Evolutionary conservation across 2,797 vertebrate genomes (phyloP), one percentile per base, ranked within the genome.

Genomic region (Poeciliopsis presidionis): DNA sequence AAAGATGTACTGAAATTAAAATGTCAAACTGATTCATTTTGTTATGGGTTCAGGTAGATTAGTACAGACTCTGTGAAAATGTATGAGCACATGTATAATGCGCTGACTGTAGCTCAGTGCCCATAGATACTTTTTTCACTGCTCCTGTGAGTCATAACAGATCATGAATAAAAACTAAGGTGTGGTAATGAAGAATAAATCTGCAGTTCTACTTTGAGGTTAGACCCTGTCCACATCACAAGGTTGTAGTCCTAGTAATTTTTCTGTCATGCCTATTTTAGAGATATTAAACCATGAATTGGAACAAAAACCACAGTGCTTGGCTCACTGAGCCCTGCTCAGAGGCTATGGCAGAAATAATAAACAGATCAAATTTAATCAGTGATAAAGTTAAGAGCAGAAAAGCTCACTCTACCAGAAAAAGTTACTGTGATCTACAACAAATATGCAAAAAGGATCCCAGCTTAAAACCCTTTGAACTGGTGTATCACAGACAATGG

Each of bases 121-220:
- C 22, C 77, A 47, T 70, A 59, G 33, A 25, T n/a, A 22, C 53
- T 51, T 49, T 20, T 6, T 74, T 53, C 71, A 77, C 70, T 83
- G 47, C 81, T 77, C 22, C 71, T 79, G 55, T 87, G 84, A 92
- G 75, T 91, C 91, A 84, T 61, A 84, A 67, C 76, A 81, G 49
- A 55, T 78, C 76, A 57, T 72, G 76, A 84, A 86, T 88, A 86
- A 91, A 91, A 89, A 71, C 43, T 70, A 91, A 92, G 87, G 88
- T 92, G 87, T 87, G 65, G 85, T 83, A 83, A 87, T 86, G 65
- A 78, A 63, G 80, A 76, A 75, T 81, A 88, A 88, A 89, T 93
- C 89, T 95, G 93, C 74, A 84, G 36, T 91, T 93, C 87, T 82
- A 87, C 91, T 94, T 87, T 94, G 91, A 90, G 92, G 90, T 92